Conservation (phyloP, 1,140 invertebrate species). For the Cherax quadricarinatus region DNA sequence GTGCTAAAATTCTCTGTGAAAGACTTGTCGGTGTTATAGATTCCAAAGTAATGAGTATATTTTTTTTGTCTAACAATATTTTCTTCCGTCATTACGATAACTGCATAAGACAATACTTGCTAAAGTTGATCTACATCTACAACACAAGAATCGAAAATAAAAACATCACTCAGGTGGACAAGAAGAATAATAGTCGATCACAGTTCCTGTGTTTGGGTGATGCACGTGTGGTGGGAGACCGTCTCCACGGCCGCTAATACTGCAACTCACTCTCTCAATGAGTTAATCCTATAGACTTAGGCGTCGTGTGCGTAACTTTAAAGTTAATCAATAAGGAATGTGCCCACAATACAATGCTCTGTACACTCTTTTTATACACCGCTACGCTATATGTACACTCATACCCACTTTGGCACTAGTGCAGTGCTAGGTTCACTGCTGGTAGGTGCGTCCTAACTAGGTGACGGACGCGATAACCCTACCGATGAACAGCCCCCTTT, state of each 20-base stretch:
- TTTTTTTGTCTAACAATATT: neutral
- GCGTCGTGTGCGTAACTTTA: conserved; percentile 54
- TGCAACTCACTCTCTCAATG: conserved; percentile 45
- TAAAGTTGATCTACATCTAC: neutral
- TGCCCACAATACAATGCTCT: conserved; percentile 56
- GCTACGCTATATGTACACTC: conserved; percentile 40
- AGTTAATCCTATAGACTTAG: conserved; percentile 51
- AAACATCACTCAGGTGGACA: neutral
- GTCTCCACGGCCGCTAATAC: conserved; percentile 15
- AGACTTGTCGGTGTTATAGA: conserved; percentile 59
- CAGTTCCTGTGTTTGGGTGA: neutral
- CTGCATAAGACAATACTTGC: neutral
- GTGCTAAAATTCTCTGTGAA: conserved; percentile 45
- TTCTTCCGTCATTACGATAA: neutral
- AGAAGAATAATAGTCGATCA: neutral
- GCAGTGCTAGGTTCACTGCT: conserved; percentile 27
- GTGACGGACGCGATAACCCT: neutral
- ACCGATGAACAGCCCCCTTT: conserved; percentile 1
- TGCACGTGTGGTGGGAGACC: neutral
- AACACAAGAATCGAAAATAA: neutral
- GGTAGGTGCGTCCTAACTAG: neutral
- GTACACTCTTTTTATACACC: conserved; percentile 54
- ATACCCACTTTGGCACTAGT: conserved; percentile 62
- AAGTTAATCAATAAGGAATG: conserved; percentile 50
- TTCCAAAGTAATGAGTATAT: conserved; percentile 6